A percentile compares a stretch with the other conserved stretches of the same genome.
Evolutionary conservation across 1,140 invertebrate genomes (phyloP).

Genomic region (Colletes gigas): DNA sequence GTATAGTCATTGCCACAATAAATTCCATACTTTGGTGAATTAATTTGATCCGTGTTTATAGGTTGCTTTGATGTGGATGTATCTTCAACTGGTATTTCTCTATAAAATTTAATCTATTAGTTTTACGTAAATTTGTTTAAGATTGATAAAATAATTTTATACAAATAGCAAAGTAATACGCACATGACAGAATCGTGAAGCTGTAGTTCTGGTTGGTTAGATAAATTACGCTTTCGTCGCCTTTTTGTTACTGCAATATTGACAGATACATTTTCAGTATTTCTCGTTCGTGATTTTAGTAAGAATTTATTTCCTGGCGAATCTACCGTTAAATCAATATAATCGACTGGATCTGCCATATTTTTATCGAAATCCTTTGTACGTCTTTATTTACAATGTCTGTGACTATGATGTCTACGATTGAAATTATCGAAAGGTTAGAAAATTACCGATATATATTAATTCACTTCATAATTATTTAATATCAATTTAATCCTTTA

Average conservation of each 20-base stretch:
- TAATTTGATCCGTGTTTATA: slow-evolving; percentile 45
- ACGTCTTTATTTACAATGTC: not conserved
- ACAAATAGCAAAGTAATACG: not conserved
- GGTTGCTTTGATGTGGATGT: slow-evolving; percentile 13
- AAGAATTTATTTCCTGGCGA: slow-evolving; percentile 27
- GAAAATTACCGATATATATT: not conserved
- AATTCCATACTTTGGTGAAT: not conserved
- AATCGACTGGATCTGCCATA: slow-evolving; percentile 34
- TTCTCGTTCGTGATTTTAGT: not conserved
- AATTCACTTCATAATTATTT: not conserved
- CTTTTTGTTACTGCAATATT: not conserved
- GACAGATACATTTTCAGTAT: not conserved
- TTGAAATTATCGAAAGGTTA: not conserved
- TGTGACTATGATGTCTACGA: not conserved
- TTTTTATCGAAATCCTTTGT: not conserved
- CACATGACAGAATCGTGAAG: slow-evolving; percentile 20
- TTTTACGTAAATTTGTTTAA: not conserved
- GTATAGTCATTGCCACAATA: not conserved
- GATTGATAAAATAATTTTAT: not conserved
- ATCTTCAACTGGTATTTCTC: not conserved
- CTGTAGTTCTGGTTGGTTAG: not conserved
- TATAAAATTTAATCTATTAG: slow-evolving; percentile 14
- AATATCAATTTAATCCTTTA: not conserved
- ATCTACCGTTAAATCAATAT: slow-evolving; percentile 67
- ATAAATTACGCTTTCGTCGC: not conserved